Evolutionary conservation across 1,140 invertebrate species (phyloP), one percentile per base, ranked within the genome.

Genomic region (Orchesella cincta): DNA sequence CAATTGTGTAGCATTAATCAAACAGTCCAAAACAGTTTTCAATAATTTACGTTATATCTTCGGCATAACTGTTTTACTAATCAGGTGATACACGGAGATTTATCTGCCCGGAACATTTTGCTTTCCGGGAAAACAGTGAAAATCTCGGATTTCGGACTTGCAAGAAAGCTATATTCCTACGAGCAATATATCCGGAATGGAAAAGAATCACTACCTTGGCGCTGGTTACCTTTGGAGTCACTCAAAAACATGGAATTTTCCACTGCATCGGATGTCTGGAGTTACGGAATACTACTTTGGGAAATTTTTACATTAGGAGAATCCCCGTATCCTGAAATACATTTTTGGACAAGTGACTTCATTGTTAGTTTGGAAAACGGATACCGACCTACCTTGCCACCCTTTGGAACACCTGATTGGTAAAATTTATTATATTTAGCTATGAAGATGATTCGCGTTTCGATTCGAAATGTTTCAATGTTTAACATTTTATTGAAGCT

Each of bases 241-340:
- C 26, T 75, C 31, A 35, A 16, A 35, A 29, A 75, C 8, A 62
- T 75, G 51, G 36, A 35, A 20, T 75, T 75, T 34, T 75, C 74
- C 1, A 31, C 73, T n/a, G 31, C 26, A n/a, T 74, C 73, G 1
- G 73, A 74, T 54, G 52, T 74, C 3, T 95, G 93, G 93, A 91
- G 93, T 57, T 94, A 93, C 83, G 94, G 94, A 23, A 91, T 95
- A 39, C 86, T 94, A 1, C 87, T 94, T 77, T 95, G 93, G 93
- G 93, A 95, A 86, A 94, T 95, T 79, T 90, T 93, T 34, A 94
- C 93, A 72, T 83, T 88, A 78, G 87, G 86, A 36, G 35, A 12
- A 14, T 1, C 3, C 2, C 62, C 62, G 5, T 67, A 23, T 3
- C 26, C 26, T 31, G 62, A 31, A 33, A 18, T 57, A 5, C 2